Evolutionary conservation across 2,888 invertebrate genomes (phyloP), one percentile per base, ranked within the genome.

Genomic region (Polyommatus iphigenia): DNA sequence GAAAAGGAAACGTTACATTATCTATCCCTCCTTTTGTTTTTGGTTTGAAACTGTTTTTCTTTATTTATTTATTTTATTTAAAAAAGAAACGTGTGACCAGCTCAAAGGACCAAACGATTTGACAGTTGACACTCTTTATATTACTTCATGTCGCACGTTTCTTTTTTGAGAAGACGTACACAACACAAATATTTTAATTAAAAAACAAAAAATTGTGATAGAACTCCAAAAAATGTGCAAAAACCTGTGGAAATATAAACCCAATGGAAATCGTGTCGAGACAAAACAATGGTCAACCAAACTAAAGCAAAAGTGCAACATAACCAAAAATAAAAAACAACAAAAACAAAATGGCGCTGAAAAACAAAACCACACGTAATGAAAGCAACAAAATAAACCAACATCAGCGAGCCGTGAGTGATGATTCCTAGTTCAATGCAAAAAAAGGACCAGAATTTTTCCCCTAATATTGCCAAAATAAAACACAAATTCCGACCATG

Each of bases 281-380:
- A 67, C 67, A 67, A 67, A 67, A 32, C 67, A 67, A 29, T 67
- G 29, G 15, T 29, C 13, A 32, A 67, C 10, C 62, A 32, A 67
- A 29, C 67, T 32, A 18, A 67, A 67, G 67, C 29, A 32, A 62
- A 24, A 15, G 67, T 67, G 67, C 67, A 67, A 29, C 13, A 67
- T 15, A 67, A 29, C 20, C 4, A 29, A 29, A 67, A 15, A 15
- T 15, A 67, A 67, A 67, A 24, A 24, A 4, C 1, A 13, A 18
- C 20, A 18, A 29, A 67, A 67, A 20, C 67, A 32, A 29, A 67
- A 32, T 67, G 18, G 67, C 29, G 67, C 29, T 67, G 67, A 67
- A 62, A 62, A 32, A 67, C 15, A 32, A 67, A 67, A 67, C 67
- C 67, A 67, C 29, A 67, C 32, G 18, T 67, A 15, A 67, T 67